Percentiles rank a stretch among this genome's conserved stretches.
Conservation (phyloP, 2,113 vertebrate genomes). For the Pterocles burchelli region DNA sequence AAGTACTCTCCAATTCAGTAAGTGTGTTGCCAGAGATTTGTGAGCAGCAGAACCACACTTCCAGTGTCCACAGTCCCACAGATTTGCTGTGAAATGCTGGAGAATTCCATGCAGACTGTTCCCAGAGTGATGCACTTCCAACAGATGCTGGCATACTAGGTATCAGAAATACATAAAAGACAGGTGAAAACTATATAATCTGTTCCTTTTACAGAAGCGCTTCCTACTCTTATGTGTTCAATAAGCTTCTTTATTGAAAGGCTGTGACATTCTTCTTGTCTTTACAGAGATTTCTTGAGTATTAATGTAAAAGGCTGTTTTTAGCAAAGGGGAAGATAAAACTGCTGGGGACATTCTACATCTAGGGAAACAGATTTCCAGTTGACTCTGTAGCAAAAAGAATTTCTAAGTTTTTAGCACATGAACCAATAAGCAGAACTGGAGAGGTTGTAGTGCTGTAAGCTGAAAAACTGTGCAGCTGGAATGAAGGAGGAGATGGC, state of each 20-base stretch:
- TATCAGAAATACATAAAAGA: neutral
- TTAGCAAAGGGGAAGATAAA: neutral
- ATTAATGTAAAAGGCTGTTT: constrained; percentile 1
- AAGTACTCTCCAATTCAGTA: neutral
- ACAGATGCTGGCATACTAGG: neutral
- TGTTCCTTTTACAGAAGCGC: neutral
- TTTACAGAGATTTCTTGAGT: neutral
- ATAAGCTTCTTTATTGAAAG: neutral
- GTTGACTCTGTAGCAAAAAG: constrained; percentile 3
- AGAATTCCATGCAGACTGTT: neutral
- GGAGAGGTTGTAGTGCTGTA: neutral
- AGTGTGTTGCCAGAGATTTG: neutral
- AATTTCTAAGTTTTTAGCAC: neutral
- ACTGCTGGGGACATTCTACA: too few species aligned
- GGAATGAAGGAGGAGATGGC: neutral
- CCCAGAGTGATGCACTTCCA: neutral
- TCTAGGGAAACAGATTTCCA: neutral
- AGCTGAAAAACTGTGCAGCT: neutral
- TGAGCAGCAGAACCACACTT: neutral
- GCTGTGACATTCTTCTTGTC: neutral
- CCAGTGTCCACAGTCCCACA: neutral
- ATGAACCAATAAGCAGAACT: neutral
- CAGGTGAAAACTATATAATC: neutral
- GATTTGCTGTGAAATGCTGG: neutral
- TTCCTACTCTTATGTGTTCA: neutral